Evolutionary conservation across 1,140 invertebrate species (phyloP).

Genomic region (Ceratoteleas bidentatus): DNA sequence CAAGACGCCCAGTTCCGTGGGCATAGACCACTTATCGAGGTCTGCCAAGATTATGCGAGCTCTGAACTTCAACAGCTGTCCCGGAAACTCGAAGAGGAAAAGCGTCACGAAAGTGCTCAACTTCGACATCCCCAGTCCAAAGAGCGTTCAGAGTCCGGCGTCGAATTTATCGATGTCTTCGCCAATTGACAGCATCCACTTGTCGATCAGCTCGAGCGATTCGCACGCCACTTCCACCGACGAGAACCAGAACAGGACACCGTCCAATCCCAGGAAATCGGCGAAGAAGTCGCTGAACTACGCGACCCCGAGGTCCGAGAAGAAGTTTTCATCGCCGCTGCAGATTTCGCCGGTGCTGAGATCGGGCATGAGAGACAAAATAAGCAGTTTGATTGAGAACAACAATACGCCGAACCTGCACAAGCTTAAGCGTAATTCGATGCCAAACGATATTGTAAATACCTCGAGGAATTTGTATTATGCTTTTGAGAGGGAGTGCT

Average conservation of each 20-base stretch:
- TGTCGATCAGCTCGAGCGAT: conserved; percentile 62
- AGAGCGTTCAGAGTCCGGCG: conserved; percentile 45
- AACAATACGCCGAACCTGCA: conserved; percentile 63
- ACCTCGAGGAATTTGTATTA: conserved; percentile 74
- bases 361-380: conserved; percentile 62
- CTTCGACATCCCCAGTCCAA: conserved; percentile 72
- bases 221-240: conserved; percentile 72
- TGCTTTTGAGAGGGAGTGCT: conserved; percentile 69
- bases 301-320: conserved; percentile 60
- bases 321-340: conserved; percentile 25
- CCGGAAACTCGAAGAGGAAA: conserved; percentile 53
- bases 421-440: conserved; percentile 33
- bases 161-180: conserved; percentile 60
- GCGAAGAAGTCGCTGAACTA: conserved; percentile 66
- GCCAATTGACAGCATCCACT: conserved; percentile 66
- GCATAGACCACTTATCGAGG: conserved; percentile 67
- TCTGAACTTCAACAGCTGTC: conserved; percentile 68
- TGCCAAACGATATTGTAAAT: conserved; percentile 62
- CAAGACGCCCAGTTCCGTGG: conserved; percentile 60
- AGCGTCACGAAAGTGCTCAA: conserved; percentile 74
- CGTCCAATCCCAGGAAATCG: conserved; percentile 67
- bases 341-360: conserved; percentile 65
- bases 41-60: conserved; percentile 76
- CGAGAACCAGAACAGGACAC: conserved; percentile 77
- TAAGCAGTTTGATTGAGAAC: conserved; percentile 63